phyloP scores from a whole-genome alignment of 2,113 vertebrate genomes.

The Isurus oxyrinchus region DNA sequence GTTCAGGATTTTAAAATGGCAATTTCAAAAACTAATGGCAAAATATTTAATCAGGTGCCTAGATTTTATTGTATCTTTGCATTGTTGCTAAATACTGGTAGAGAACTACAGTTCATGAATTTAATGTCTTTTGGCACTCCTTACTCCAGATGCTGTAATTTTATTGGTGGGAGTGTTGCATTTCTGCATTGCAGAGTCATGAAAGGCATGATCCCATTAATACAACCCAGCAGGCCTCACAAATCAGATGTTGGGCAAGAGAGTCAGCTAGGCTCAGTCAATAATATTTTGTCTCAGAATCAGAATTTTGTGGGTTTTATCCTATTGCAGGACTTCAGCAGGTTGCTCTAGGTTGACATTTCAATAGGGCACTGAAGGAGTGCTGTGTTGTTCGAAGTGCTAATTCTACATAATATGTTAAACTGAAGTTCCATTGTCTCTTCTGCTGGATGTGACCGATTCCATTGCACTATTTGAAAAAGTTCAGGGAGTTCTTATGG shows the following conservation, averaged over 20 bases:
- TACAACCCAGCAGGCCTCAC: background rate
- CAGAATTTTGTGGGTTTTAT: background rate
- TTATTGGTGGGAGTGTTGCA: conserved; percentile 10
- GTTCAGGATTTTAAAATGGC: background rate
- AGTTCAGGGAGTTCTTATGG: background rate
- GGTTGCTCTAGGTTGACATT: background rate
- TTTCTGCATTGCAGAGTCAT: background rate
- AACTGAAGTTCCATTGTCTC: background rate
- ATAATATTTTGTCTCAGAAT: background rate
- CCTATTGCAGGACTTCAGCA: background rate
- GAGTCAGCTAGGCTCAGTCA: background rate
- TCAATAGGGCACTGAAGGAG: background rate
- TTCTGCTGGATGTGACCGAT: background rate
- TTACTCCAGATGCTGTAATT: background rate
- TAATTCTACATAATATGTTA: background rate
- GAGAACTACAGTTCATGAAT: background rate
- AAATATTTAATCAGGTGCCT: background rate
- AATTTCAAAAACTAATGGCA: background rate
- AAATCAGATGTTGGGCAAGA: background rate
- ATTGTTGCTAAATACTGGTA: background rate
- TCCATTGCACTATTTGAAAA: background rate
- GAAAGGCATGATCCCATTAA: background rate
- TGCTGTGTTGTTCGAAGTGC: background rate
- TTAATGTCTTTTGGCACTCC: background rate
- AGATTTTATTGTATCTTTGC: background rate